Evolutionary conservation across 30 jellyfish, hydroid and myxozoan genomes (phyloP).

Genomic region (Pelagia noctiluca): DNA sequence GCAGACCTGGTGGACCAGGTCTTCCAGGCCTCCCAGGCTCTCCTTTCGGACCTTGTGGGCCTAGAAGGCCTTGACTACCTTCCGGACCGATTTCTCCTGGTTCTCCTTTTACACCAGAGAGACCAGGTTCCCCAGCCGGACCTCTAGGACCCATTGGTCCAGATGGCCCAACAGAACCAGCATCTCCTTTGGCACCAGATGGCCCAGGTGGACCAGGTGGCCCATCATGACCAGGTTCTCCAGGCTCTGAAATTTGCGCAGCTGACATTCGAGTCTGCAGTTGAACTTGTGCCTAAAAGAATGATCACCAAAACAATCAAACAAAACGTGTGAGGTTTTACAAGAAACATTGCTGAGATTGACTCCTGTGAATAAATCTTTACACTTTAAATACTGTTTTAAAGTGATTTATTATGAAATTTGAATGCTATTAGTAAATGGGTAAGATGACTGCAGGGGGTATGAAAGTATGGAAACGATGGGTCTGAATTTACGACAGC

Average conservation of each 20-base stretch:
- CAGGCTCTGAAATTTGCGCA: constrained; percentile 47
- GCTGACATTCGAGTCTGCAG: constrained; percentile 12
- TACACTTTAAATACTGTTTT: too few species aligned
- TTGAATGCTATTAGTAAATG: not conserved
- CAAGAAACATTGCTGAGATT: too few species aligned
- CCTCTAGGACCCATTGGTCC: constrained; percentile 80
- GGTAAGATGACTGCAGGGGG: not conserved
- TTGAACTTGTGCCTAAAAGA: constrained; percentile 45
- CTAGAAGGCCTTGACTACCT: constrained; percentile 68
- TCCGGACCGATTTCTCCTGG: constrained; percentile 61
- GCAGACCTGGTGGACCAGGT: constrained; percentile 67
- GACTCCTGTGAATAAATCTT: too few species aligned
- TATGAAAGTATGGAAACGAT: too few species aligned
- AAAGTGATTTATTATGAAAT: too few species aligned
- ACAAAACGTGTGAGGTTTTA: too few species aligned
- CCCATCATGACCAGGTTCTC: constrained; percentile 70
- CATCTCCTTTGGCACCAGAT: constrained; percentile 76
- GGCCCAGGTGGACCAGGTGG: constrained; percentile 79
- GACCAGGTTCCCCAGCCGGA: constrained; percentile 60
- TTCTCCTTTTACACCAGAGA: constrained; percentile 24
- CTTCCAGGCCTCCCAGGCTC: constrained; percentile 64
- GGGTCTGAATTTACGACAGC: too few species aligned
- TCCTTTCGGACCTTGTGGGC: constrained; percentile 48
- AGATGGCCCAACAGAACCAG: constrained; percentile 73
- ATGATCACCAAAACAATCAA: too few species aligned